phyloP scores from a whole-genome alignment of 1,140 invertebrate species.

The Caenorhabditis inopinata region DNA sequence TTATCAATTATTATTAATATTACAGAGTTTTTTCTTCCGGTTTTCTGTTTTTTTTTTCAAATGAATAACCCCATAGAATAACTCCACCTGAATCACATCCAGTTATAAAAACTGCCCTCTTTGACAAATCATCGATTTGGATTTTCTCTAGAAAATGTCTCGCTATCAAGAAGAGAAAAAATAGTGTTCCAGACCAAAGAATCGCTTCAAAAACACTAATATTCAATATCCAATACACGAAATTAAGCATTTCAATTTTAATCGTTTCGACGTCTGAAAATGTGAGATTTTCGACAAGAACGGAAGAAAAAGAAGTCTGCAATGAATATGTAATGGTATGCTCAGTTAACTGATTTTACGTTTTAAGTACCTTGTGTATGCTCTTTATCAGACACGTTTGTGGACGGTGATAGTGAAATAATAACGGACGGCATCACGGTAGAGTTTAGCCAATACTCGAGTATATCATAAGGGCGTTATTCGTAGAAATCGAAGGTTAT shows the following conservation, averaged over 20 bases:
- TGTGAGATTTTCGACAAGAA: not conserved
- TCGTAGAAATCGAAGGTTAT: not conserved
- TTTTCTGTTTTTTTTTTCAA: no score
- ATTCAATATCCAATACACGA: not conserved
- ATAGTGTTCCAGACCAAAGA: not conserved
- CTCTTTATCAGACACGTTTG: constrained; percentile 11
- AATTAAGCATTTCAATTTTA: not conserved
- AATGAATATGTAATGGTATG: no score
- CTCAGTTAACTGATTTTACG: no score
- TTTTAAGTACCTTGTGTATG: not conserved
- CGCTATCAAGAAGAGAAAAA: not conserved
- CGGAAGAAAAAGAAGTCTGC: not conserved
- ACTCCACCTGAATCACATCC: constrained; percentile 51
- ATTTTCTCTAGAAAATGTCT: not conserved
- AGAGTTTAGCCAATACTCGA: not conserved
- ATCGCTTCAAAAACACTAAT: not conserved
- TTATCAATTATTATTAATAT: no score
- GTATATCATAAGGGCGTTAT: no score
- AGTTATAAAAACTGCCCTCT: constrained; percentile 44
- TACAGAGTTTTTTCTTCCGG: no score
- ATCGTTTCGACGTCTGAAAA: not conserved
- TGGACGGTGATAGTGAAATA: not conserved
- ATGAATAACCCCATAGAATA: no score
- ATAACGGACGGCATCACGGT: constrained; percentile 2
- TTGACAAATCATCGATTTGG: constrained; percentile 14